phyloP scores from a whole-genome alignment of 1,140 invertebrate genomes.

The Drosophila nasuta region DNA sequence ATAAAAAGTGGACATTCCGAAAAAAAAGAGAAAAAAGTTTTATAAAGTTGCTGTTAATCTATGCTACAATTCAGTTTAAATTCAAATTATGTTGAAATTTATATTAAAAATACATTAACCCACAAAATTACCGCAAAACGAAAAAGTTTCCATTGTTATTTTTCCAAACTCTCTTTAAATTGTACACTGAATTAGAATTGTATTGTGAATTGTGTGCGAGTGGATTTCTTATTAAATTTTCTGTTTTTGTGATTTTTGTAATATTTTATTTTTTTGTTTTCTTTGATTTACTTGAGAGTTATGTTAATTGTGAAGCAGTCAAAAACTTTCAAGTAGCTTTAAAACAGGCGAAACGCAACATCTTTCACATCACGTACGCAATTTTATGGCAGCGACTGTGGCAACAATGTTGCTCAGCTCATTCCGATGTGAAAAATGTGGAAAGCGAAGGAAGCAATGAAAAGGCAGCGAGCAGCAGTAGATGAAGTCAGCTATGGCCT shows the following conservation, averaged over 20 bases:
- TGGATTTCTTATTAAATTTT: conserved; percentile 8
- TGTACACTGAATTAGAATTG: conserved; percentile 13
- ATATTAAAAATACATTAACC: conserved; percentile 46
- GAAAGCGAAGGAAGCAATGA: background rate
- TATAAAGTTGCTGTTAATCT: background rate
- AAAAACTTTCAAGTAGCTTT: conserved; percentile 31
- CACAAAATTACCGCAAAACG: conserved; percentile 12
- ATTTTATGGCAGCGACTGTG: conserved; percentile 74
- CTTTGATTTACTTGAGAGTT: conserved; percentile 25
- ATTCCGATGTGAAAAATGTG: background rate
- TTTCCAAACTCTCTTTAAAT: conserved; percentile 14
- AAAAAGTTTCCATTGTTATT: conserved; percentile 9
- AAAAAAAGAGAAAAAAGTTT: conserved; percentile 8
- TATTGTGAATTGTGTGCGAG: background rate
- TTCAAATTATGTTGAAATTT: conserved; percentile 43
- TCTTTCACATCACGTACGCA: conserved; percentile 65
- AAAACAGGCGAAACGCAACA: conserved; percentile 13
- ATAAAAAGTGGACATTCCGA: conserved; percentile 6
- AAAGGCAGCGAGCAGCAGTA: conserved; percentile 28
- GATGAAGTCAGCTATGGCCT: conserved; percentile 45
- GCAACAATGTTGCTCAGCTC: conserved; percentile 63
- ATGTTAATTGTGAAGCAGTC: conserved; percentile 20
- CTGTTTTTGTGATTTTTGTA: conserved; percentile 1
- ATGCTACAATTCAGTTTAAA: conserved; percentile 26
- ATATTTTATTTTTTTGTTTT: background rate